Evolutionary conservation across 2,888 invertebrate species (phyloP).

Genomic region (Drosophila putrida): DNA sequence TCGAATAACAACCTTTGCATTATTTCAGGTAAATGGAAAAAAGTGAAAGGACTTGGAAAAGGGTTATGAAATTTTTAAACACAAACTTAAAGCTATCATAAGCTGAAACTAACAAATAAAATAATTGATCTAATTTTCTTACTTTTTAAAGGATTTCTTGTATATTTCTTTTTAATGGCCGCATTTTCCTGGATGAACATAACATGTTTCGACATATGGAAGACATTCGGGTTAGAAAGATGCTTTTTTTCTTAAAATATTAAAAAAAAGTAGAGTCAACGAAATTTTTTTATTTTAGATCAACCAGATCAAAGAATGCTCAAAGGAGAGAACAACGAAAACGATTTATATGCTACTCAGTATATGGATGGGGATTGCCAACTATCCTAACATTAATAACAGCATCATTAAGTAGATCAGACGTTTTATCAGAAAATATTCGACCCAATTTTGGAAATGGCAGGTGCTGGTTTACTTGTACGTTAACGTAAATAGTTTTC

Average conservation of each 20-base stretch:
- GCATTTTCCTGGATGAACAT: constrained; percentile 92
- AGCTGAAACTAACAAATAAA: background rate
- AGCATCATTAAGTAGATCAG: constrained; percentile 87
- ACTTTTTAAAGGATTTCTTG: constrained; percentile 87
- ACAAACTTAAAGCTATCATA: background rate
- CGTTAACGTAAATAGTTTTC: background rate
- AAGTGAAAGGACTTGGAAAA: background rate
- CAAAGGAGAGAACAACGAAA: constrained; percentile 75
- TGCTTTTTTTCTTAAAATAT: background rate
- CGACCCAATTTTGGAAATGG: constrained; percentile 88
- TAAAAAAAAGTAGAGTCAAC: background rate
- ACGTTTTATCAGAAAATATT: constrained; percentile 85
- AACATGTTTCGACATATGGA: constrained; percentile 93
- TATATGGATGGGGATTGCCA: constrained; percentile 91
- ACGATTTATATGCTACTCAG: constrained; percentile 88
- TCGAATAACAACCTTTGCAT: constrained; percentile 86
- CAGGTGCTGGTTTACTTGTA: constrained; percentile 88
- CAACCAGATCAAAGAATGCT: constrained; percentile 72
- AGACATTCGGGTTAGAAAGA: constrained; percentile 91
- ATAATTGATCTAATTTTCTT: background rate
- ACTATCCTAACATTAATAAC: constrained; percentile 87
- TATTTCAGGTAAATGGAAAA: constrained; percentile 86
- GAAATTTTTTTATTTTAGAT: constrained; percentile 54
- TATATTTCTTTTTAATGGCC: constrained; percentile 89
- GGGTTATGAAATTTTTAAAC: background rate